A percentile compares a stretch with the other conserved stretches of the same genome.
phyloP scores from a whole-genome alignment of 2,888 invertebrate species.

The Aricia artaxerxes region DNA sequence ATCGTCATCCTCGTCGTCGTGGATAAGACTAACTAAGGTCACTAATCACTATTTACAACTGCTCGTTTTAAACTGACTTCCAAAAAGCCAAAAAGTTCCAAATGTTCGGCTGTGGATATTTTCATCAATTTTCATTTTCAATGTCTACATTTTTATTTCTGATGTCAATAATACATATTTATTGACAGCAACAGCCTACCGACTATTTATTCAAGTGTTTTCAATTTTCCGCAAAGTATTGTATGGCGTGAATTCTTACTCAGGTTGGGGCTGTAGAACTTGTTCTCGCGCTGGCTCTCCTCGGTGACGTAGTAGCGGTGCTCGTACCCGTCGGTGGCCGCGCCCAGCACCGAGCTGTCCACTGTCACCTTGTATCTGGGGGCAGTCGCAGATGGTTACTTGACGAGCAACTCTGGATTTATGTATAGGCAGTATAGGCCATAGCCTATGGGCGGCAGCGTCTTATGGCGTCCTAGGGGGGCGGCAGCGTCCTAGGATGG shows the following conservation, averaged over 20 bases:
- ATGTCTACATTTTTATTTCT: neutral
- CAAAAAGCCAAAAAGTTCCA: too few species aligned
- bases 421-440: too few species aligned
- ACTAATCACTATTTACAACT: too few species aligned
- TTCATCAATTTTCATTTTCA: too few species aligned
- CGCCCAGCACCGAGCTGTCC: slow-evolving; percentile 67
- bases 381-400: neutral
- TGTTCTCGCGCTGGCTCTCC: slow-evolving; percentile 41
- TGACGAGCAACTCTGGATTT: too few species aligned
- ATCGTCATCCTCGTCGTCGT: neutral
- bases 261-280: slow-evolving; percentile 51
- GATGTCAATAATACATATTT: neutral
- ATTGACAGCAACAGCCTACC: neutral
- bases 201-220: too few species aligned
- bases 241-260: slow-evolving; percentile 44
- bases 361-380: slow-evolving; percentile 61
- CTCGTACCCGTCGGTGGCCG: slow-evolving; percentile 59
- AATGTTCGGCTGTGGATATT: too few species aligned
- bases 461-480: too few species aligned
- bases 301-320: slow-evolving; percentile 57
- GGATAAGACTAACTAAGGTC: too few species aligned
- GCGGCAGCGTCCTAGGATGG: too few species aligned
- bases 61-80: too few species aligned
- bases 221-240: neutral
- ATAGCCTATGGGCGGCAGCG: too few species aligned